These are phyloP conservation scores for Latrodectus elegans DNA, from an alignment of 2,888 invertebrate species.

Conservation along the genomic window DNA sequence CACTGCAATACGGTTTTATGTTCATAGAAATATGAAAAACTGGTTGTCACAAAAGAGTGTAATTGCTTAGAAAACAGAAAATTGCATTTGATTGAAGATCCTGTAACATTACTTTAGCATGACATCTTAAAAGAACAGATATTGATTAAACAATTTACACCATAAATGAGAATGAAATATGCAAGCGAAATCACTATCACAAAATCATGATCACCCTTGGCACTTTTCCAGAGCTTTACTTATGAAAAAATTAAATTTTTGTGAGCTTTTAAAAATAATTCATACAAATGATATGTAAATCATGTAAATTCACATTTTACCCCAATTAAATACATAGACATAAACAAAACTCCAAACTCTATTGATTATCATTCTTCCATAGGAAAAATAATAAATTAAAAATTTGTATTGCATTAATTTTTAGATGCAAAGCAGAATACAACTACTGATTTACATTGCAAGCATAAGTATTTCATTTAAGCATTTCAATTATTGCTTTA, in stretches of 20 bases:
- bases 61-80: background rate
- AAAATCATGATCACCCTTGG: background rate
- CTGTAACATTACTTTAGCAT: background rate
- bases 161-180: background rate
- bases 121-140: background rate
- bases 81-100: background rate
- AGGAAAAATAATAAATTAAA: no score
- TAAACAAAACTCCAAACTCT: no score
- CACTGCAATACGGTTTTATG: constrained; percentile 58
- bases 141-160: background rate
- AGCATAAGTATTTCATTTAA: no score
- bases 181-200: background rate
- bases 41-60: constrained; percentile 38
- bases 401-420: no score
- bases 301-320: no score
- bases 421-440: no score
- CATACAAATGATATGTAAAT: no score
- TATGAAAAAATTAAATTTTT: background rate
- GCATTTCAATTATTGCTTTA: no score
- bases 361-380: no score
- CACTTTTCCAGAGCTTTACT: background rate
- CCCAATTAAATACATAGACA: no score
- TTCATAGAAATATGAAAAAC: constrained; percentile 55
- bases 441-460: no score
- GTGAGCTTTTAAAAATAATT: no score